These are phyloP conservation scores for Trematomus bernacchii DNA, from an alignment of 2,797 vertebrate genomes.

Conservation along the genomic window DNA sequence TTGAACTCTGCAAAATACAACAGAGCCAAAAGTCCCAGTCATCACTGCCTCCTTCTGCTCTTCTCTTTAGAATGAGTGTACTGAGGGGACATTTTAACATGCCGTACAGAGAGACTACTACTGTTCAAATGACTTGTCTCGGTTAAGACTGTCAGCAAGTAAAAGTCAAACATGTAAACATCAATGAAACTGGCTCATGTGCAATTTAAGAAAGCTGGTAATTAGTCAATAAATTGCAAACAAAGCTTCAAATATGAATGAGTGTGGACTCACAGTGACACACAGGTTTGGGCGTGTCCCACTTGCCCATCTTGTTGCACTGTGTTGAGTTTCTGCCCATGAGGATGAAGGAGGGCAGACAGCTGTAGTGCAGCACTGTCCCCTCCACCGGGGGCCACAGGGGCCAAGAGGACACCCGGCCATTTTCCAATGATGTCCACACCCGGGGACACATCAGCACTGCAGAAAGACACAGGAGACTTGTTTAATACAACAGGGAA, in stretches of 20 bases:
- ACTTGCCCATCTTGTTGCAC: constrained; percentile 90
- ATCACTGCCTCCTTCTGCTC: neutral
- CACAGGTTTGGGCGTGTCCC: constrained; percentile 90
- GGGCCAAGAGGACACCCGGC: constrained; percentile 81
- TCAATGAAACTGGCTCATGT: no score
- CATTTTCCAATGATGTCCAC: constrained; percentile 90
- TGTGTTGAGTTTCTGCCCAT: constrained; percentile 85
- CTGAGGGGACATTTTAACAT: neutral
- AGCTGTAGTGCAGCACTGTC: constrained; percentile 86
- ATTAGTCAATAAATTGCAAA: neutral
- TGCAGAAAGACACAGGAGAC: constrained; percentile 40
- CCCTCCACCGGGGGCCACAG: constrained; percentile 87
- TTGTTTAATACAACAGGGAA: no score
- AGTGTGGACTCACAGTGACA: constrained; percentile 87
- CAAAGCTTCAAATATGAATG: neutral
- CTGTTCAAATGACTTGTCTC: neutral
- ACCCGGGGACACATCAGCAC: constrained; percentile 88
- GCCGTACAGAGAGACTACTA: neutral
- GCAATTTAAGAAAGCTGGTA: neutral
- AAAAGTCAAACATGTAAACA: no score
- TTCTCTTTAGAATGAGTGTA: neutral
- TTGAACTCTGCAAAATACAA: neutral
- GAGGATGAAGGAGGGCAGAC: constrained; percentile 88
- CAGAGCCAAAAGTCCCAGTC: neutral
- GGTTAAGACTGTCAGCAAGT: neutral